These are phyloP conservation scores for Megaceryle torquata DNA, from an alignment of 2,113 vertebrate genomes.

Conservation along the genomic window DNA sequence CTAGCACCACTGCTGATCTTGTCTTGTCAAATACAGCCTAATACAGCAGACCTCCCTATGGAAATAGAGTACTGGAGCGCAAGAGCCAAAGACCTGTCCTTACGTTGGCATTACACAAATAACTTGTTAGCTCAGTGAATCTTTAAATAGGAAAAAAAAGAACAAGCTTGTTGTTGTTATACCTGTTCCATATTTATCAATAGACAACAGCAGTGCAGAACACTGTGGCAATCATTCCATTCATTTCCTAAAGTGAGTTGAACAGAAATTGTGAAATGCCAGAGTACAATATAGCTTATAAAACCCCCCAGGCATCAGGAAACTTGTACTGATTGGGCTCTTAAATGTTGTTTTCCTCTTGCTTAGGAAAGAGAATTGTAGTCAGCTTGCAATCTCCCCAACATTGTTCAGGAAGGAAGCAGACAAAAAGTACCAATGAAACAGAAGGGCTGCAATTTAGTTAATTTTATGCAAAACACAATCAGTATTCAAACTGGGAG, in stretches of 20 bases:
- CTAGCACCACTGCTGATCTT: not conserved
- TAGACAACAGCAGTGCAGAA: not conserved
- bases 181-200: conserved; percentile 47
- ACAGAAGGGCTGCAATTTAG: conserved; percentile 62
- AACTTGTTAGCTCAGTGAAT: not conserved
- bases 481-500: conserved; percentile 51
- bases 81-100: not conserved
- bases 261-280: conserved; percentile 25
- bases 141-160: not conserved
- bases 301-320: conserved; percentile 21
- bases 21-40: not conserved
- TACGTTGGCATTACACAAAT: not conserved
- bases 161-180: not conserved
- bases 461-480: conserved; percentile 63
- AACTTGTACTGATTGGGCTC: conserved; percentile 51
- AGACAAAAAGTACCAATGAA: conserved; percentile 54
- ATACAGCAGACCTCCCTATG: not conserved
- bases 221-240: not conserved
- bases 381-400: conserved; percentile 65
- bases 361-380: conserved; percentile 54
- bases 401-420: conserved; percentile 57
- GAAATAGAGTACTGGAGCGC: not conserved
- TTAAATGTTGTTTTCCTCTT: conserved; percentile 39
- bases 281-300: not conserved
- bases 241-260: conserved; percentile 12